These are phyloP conservation scores for Parelbella ahira DNA, from an alignment of 2,888 invertebrate species.

Conservation along the genomic window DNA sequence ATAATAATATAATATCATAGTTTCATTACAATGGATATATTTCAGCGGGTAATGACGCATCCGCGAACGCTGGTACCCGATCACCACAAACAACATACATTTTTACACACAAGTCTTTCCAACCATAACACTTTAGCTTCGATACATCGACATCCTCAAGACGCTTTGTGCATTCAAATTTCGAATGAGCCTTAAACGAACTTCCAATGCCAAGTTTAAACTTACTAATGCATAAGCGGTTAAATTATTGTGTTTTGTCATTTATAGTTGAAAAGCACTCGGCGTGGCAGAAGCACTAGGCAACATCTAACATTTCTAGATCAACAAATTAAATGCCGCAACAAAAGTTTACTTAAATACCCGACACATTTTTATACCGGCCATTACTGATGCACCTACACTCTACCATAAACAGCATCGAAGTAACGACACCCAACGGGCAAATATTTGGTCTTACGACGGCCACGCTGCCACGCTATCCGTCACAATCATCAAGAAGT, in stretches of 20 bases:
- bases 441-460: conserved; percentile 51
- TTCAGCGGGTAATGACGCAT: conserved; percentile 69
- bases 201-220: neutral
- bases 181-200: conserved; percentile 1
- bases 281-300: conserved; percentile 35
- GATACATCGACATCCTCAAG: conserved; percentile 9
- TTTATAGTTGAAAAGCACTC: conserved; percentile 33
- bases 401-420: conserved; percentile 38
- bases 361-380: conserved; percentile 39
- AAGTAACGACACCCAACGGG: conserved; percentile 38
- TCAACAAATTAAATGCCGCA: conserved; percentile 36
- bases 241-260: too few species aligned
- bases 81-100: conserved; percentile 29
- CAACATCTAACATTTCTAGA: conserved; percentile 14
- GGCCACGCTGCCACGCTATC: conserved; percentile 28
- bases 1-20: conserved; percentile 74
- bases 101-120: conserved; percentile 28
- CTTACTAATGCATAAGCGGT: conserved; percentile 10
- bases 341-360: conserved; percentile 47
- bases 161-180: conserved; percentile 19
- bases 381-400: conserved; percentile 49
- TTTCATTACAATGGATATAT: conserved; percentile 70
- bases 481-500: conserved; percentile 15
- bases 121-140: conserved; percentile 24
- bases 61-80: conserved; percentile 52